Percentiles rank a stretch among this genome's conserved stretches.
phyloP scores from a whole-genome alignment of 2,113 vertebrate genomes.

The Pardalotus punctatus region DNA sequence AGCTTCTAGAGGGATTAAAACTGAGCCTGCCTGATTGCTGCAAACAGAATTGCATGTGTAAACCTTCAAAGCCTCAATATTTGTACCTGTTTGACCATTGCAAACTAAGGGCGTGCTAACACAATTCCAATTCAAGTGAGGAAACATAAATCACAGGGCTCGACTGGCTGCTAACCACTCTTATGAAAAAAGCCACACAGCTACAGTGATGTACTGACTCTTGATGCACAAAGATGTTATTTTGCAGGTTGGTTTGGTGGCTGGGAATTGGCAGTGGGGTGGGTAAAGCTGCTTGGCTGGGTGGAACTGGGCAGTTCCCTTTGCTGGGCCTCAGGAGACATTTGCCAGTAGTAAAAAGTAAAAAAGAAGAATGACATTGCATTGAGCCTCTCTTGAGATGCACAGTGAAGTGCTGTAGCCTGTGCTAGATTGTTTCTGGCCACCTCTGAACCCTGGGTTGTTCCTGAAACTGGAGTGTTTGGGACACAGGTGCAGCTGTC shows the following conservation, averaged over 20 bases:
- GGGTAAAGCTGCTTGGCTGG: neutral
- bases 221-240: no score
- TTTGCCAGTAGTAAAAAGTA: neutral
- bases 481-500: neutral
- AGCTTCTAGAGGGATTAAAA: neutral
- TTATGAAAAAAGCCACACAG: neutral
- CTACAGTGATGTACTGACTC: neutral
- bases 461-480: neutral
- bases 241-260: neutral
- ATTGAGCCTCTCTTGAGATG: neutral
- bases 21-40: neutral
- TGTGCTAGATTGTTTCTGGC: neutral
- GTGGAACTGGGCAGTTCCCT: neutral
- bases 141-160: neutral
- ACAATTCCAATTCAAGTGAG: neutral
- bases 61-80: neutral
- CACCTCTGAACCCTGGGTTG: neutral
- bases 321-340: neutral
- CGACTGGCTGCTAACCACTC: neutral
- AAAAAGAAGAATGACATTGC: neutral
- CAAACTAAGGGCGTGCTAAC: neutral
- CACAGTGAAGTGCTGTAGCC: neutral
- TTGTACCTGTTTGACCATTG: neutral
- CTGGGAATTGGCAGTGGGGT: neutral
- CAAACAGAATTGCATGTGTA: neutral